These are phyloP conservation scores for Ramphastos sulfuratus DNA, from an alignment of 2,113 vertebrate species.

Conservation along the genomic window DNA sequence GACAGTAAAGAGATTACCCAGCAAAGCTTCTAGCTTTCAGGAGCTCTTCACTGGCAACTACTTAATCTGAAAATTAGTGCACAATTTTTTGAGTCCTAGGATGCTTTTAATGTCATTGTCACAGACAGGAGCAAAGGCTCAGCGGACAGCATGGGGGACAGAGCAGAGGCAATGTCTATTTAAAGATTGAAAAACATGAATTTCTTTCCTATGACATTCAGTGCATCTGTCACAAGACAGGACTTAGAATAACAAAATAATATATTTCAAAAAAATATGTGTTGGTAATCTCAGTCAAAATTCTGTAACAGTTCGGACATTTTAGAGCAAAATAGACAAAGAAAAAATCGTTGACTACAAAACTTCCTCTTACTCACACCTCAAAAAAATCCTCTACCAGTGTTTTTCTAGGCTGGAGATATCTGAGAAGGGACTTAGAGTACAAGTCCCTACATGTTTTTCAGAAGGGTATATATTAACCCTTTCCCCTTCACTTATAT, in stretches of 20 bases:
- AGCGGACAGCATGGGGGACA: neutral
- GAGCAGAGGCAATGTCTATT: neutral
- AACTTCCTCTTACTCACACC: neutral
- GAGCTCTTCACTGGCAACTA: neutral
- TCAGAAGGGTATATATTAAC: neutral
- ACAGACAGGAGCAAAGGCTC: neutral
- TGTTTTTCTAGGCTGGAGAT: neutral
- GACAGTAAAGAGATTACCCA: neutral
- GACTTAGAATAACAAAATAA: neutral
- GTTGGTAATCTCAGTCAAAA: neutral
- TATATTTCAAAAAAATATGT: neutral
- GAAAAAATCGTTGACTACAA: neutral
- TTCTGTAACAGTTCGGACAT: neutral
- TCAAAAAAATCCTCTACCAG: neutral
- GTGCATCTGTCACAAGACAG: neutral
- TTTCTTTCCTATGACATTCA: neutral
- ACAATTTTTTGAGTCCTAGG: neutral
- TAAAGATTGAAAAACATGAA: neutral
- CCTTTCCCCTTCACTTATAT: neutral
- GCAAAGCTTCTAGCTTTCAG: neutral
- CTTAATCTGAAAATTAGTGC: neutral
- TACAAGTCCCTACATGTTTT: neutral
- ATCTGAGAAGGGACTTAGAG: neutral
- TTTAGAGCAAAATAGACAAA: neutral
- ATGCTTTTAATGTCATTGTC: neutral